These are phyloP conservation scores for Sesia apiformis DNA, from an alignment of 2,888 invertebrate species.

Conservation along the genomic window DNA sequence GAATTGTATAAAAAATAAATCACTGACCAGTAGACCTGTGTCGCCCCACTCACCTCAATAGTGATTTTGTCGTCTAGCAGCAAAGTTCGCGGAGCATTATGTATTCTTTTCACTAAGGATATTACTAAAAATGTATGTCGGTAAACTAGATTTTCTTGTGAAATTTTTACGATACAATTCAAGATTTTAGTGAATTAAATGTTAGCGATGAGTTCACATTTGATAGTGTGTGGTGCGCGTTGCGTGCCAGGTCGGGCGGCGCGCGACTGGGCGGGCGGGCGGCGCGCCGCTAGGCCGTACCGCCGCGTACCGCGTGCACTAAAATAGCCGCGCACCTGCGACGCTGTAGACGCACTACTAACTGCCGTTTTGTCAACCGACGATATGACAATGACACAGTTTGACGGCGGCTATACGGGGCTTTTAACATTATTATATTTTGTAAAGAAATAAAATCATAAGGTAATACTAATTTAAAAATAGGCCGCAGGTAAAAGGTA, in stretches of 20 bases:
- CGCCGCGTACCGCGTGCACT: slow-evolving; percentile 22
- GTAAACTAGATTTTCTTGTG: too few relatives aligned
- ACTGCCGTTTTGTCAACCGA: slow-evolving; percentile 49
- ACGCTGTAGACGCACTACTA: slow-evolving; percentile 41
- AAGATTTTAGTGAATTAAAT: too few relatives aligned
- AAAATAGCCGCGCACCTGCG: slow-evolving; percentile 70
- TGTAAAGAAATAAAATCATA: too few relatives aligned
- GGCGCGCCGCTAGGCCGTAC: slow-evolving; percentile 12
- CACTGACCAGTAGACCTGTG: slow-evolving; percentile 25
- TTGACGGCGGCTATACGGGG: slow-evolving; percentile 4
- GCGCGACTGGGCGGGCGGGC: slow-evolving; percentile 17
- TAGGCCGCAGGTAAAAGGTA: too few relatives aligned
- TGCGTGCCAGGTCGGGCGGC: slow-evolving; percentile 57
- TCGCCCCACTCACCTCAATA: slow-evolving; percentile 41
- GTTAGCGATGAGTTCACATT: too few relatives aligned
- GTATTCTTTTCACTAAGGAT: background rate
- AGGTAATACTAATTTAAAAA: too few relatives aligned
- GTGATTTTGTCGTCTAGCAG: slow-evolving; percentile 8
- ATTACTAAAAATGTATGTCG: too few relatives aligned
- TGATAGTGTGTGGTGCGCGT: slow-evolving; percentile 22
- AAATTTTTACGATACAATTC: too few relatives aligned
- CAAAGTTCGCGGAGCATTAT: background rate
- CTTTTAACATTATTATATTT: too few relatives aligned
- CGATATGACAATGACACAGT: slow-evolving; percentile 26
- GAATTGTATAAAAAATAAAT: slow-evolving; percentile 7